These are phyloP conservation scores for Dicyrtoma fusca DNA, from an alignment of 2,888 invertebrate genomes.

Conservation along the genomic window DNA sequence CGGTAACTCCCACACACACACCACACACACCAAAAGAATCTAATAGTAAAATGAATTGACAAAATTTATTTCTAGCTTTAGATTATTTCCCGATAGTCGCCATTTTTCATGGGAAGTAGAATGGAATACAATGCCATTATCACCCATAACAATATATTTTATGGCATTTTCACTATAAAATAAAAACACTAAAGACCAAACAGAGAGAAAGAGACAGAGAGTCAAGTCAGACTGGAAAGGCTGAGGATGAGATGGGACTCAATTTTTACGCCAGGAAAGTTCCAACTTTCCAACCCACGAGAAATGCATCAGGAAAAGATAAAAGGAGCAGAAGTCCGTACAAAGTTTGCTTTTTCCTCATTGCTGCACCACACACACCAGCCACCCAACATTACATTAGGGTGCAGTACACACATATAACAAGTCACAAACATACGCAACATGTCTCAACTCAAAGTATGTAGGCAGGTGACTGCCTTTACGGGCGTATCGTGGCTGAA, in stretches of 20 bases:
- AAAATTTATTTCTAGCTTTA: constrained; percentile 42
- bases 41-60: constrained; percentile 37
- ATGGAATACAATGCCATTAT: constrained; percentile 45
- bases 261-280: constrained; percentile 22
- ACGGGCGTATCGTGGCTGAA: too few species aligned
- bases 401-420: too few species aligned
- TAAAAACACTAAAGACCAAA: constrained; percentile 16
- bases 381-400: neutral
- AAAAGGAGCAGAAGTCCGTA: neutral
- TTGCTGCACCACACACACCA: neutral
- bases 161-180: constrained; percentile 38
- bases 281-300: neutral
- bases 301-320: constrained; percentile 13
- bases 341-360: neutral
- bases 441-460: neutral
- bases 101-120: constrained; percentile 44
- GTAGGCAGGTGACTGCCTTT: too few species aligned
- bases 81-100: constrained; percentile 41
- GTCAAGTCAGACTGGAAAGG: too few species aligned
- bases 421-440: neutral
- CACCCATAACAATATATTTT: constrained; percentile 48
- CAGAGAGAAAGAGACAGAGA: neutral
- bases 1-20: too few species aligned
- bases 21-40: too few species aligned
- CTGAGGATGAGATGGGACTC: constrained; percentile 18